phyloP scores from a whole-genome alignment of 2,113 vertebrate genomes.

The Tenebrosternarchus preto region DNA sequence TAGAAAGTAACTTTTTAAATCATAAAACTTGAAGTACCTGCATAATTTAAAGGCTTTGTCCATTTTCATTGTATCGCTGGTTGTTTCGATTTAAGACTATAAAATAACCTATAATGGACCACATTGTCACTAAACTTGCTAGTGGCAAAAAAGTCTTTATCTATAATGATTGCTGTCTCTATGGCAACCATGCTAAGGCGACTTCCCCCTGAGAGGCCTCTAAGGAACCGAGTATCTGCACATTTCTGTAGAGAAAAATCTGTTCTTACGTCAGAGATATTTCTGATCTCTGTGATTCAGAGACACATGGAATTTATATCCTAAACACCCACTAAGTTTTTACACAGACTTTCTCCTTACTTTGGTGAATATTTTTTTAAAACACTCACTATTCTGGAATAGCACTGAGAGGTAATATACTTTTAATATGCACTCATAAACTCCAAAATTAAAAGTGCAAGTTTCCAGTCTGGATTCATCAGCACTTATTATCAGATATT shows the following conservation, averaged over 20 bases:
- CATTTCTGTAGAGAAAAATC: conserved; percentile 22
- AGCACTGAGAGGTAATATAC: neutral
- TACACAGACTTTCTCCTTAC: neutral
- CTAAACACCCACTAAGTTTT: neutral
- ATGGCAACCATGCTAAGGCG: conserved; percentile 18
- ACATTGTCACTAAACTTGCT: neutral
- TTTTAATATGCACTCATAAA: neutral
- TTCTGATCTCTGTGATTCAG: conserved; percentile 32
- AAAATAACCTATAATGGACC: neutral
- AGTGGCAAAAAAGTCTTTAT: conserved; percentile 5
- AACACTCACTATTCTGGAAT: neutral
- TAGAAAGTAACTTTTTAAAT: neutral
- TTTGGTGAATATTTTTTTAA: conserved; percentile 26
- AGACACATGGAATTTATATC: conserved; percentile 30
- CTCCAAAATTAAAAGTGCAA: too few relatives aligned
- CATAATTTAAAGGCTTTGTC: too few relatives aligned
- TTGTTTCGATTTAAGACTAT: neutral
- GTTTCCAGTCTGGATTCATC: too few relatives aligned
- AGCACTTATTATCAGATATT: too few relatives aligned
- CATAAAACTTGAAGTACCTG: too few relatives aligned
- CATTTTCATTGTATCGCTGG: too few relatives aligned
- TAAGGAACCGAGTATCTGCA: neutral
- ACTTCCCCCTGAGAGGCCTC: conserved; percentile 13
- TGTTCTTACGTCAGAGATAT: conserved; percentile 29
- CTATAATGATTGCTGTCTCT: conserved; percentile 29